A percentile compares a stretch with the other conserved stretches of the same genome.
Conservation (phyloP, 2,113 vertebrate genomes). For the Globicephala melas region DNA sequence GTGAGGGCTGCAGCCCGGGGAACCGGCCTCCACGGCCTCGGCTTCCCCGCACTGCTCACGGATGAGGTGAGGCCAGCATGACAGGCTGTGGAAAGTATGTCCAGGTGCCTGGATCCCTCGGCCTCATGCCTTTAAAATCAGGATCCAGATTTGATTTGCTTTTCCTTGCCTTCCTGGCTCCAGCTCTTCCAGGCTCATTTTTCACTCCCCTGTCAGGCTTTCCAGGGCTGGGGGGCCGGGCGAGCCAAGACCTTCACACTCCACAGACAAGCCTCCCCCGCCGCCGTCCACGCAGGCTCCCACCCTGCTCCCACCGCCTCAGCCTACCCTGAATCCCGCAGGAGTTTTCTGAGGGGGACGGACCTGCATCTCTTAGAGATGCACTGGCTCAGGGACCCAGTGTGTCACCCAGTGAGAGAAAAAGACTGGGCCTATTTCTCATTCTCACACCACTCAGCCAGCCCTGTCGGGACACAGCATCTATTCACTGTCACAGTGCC, state of each 20-base stretch:
- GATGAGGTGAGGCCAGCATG: constrained; percentile 30
- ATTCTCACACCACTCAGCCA: neutral
- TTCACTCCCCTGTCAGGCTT: constrained; percentile 60
- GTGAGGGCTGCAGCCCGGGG: neutral
- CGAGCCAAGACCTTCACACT: constrained; percentile 50
- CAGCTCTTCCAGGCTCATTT: constrained; percentile 54
- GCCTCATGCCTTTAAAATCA: constrained; percentile 56
- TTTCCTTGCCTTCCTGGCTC: constrained; percentile 61
- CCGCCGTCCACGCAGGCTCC: neutral
- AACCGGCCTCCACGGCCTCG: neutral
- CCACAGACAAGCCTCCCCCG: neutral
- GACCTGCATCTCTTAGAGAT: neutral
- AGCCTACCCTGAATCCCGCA: no score
- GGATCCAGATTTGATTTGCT: constrained; percentile 62
- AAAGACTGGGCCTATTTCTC: neutral
- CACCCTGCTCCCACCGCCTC: fast-evolving
- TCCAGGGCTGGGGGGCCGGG: neutral
- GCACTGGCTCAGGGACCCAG: neutral
- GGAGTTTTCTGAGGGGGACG: neutral
- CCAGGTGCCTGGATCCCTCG: constrained; percentile 66
- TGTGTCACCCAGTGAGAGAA: neutral
- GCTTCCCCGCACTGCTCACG: neutral
- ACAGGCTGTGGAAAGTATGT: constrained; percentile 70
- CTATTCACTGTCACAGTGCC: neutral
- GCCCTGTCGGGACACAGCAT: neutral